These are phyloP conservation scores for Stictonetta naevosa DNA, from an alignment of 2,113 vertebrate species.

Conservation along the genomic window DNA sequence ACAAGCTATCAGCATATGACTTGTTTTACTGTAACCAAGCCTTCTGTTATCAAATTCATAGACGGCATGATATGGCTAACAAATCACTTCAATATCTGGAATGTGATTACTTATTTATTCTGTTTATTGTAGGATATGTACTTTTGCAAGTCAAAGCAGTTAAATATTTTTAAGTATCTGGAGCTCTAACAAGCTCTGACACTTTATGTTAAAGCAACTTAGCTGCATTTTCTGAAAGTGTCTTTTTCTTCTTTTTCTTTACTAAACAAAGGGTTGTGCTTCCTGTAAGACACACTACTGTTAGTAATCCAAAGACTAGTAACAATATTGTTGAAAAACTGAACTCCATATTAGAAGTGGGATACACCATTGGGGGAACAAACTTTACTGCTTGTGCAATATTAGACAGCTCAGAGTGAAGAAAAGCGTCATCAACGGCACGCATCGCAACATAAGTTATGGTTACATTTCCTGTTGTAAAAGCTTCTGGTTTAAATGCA, in stretches of 20 bases:
- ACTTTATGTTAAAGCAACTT: conserved; percentile 30
- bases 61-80: neutral
- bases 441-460: conserved; percentile 69
- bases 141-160: neutral
- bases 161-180: neutral
- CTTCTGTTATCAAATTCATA: neutral
- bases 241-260: conserved; percentile 37
- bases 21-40: neutral
- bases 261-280: conserved; percentile 13
- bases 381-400: conserved; percentile 56
- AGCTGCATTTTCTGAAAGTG: neutral
- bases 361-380: neutral
- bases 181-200: neutral
- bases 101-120: neutral
- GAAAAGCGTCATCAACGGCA: conserved; percentile 33
- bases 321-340: conserved; percentile 38
- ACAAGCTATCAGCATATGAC: neutral
- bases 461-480: conserved; percentile 6
- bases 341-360: neutral
- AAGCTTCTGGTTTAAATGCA: conserved; percentile 53
- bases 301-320: neutral
- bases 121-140: neutral
- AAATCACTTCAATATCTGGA: neutral
- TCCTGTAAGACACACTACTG: conserved; percentile 36
- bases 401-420: conserved; percentile 70